Evolutionary conservation across 2,113 vertebrate genomes (phyloP), one percentile per base, ranked within the genome.

Genomic region (Limnothrissa miodon): DNA sequence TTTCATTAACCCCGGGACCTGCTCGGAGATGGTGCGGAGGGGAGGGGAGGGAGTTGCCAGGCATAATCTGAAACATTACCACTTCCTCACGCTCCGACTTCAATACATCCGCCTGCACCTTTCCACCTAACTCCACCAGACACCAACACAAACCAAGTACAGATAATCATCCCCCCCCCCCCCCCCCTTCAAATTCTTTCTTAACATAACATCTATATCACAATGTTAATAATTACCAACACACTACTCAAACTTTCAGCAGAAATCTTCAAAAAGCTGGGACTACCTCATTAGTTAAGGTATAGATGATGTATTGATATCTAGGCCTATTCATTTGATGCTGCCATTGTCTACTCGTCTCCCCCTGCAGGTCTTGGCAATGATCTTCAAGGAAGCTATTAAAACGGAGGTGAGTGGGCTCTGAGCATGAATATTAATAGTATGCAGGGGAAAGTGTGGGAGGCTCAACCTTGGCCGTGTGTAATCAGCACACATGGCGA

Each of bases 1-100:
- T 95, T 94, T 94, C 93, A 95, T 94, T 95, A 95, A 94, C 94
- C 94, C 90, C 83, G 39, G 80, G 93, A 94, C 93, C 93, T 62
- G 84, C 87, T 78, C 84, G 88, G 90, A 94, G 90, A 92, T 78
- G 84, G 87, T 62, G 87, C 84, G 62, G 59, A 23, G 56, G 56
- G 56, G 25, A 23, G 25, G 23, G 56, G 53, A 25, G 56, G 56
- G 53, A 59, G 59, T 66, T 25, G 59, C 59, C 25, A 11, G 25
- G 89, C 89, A 91, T 94, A 93, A 94, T 94, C 94, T 94, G 92
- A 89, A 94, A 93, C 93, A 95, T 94, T 94, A 92, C 92, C 89
- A 89, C 88, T 93, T 93, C 83, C 90, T 91, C 94, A 94, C 93
- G 93, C 91, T 90, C 89, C 90, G 78, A 44, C 89, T 88, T 86